Conservation (phyloP, 1,140 invertebrate genomes). For the Leptinotarsa texana region DNA sequence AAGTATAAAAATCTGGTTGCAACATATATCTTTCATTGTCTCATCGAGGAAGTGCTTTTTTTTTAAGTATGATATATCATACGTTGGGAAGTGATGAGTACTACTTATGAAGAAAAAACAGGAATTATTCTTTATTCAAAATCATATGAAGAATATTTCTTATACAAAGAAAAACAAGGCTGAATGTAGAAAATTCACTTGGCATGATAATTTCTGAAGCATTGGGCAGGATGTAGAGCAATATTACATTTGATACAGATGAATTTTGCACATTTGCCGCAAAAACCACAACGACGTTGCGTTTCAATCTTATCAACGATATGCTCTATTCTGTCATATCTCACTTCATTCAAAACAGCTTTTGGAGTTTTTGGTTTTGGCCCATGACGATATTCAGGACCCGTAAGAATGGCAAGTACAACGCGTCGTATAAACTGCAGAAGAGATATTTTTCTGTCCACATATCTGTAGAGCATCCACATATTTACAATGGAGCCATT, state of each 20-base stretch:
- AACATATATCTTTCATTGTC: no score
- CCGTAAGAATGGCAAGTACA: constrained; percentile 25
- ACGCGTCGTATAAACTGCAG: constrained; percentile 28
- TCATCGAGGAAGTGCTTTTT: no score
- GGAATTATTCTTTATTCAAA: no score
- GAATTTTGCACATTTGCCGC: constrained; percentile 37
- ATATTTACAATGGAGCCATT: constrained; percentile 38
- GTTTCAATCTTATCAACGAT: background rate
- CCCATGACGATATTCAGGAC: background rate
- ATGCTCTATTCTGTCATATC: background rate
- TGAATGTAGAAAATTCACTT: background rate
- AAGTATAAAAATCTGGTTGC: no score
- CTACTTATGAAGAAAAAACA: no score
- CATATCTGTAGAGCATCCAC: constrained; percentile 22
- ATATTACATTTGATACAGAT: constrained; percentile 36
- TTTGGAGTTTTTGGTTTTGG: background rate
- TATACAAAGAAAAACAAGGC: no score
- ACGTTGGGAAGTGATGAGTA: no score
- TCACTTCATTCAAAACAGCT: background rate
- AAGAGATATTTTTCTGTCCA: background rate
- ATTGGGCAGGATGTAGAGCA: constrained; percentile 27
- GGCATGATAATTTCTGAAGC: constrained; percentile 17
- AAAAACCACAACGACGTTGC: background rate
- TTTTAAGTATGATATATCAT: no score
- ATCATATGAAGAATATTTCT: no score